These are phyloP conservation scores for Trichopria drosophilae DNA, from an alignment of 2,888 invertebrate species.

Conservation along the genomic window DNA sequence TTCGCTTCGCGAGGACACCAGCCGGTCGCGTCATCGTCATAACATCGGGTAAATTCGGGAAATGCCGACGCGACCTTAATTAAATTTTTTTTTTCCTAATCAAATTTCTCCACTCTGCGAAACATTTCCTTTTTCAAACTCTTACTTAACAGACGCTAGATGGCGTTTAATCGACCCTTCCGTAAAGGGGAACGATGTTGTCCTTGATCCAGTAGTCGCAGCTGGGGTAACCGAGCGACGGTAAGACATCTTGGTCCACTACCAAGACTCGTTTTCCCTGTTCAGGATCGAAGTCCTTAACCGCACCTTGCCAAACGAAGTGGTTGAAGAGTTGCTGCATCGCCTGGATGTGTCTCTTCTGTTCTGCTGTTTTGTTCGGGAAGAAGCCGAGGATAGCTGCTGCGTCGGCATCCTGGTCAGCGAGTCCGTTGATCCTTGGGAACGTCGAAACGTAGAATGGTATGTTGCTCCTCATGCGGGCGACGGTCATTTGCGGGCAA, in stretches of 20 bases:
- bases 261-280: slow-evolving; percentile 63
- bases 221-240: slow-evolving; percentile 68
- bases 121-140: neutral
- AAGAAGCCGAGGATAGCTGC: slow-evolving; percentile 79
- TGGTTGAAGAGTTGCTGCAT: slow-evolving; percentile 83
- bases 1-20: too few species aligned
- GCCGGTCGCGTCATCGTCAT: too few species aligned
- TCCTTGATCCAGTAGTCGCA: slow-evolving; percentile 79
- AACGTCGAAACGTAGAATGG: slow-evolving; percentile 78
- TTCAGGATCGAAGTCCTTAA: slow-evolving; percentile 65
- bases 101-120: neutral
- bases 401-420: slow-evolving; percentile 71
- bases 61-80: slow-evolving; percentile 4
- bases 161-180: slow-evolving; percentile 71
- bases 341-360: slow-evolving; percentile 74
- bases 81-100: neutral
- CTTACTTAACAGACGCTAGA: neutral
- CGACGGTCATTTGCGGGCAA: slow-evolving; percentile 75
- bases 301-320: slow-evolving; percentile 76
- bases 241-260: slow-evolving; percentile 72
- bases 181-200: slow-evolving; percentile 74
- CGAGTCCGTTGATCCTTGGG: slow-evolving; percentile 59
- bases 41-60: slow-evolving; percentile 2
- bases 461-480: slow-evolving; percentile 66
- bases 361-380: slow-evolving; percentile 72